Evolutionary conservation across 2,888 invertebrate species (phyloP).

Genomic region (Papilio gigon): DNA sequence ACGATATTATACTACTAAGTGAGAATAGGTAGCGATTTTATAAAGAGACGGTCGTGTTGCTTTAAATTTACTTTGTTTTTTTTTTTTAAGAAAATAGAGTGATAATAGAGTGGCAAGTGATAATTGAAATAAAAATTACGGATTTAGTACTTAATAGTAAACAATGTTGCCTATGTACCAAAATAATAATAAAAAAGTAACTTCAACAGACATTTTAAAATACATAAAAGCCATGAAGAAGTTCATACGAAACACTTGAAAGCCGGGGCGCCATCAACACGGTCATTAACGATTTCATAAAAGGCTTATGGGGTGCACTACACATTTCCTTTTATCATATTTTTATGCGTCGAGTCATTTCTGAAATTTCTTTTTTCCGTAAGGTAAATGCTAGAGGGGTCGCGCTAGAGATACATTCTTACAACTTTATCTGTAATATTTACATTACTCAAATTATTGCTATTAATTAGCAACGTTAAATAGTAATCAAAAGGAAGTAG

Average conservation of each 20-base stretch:
- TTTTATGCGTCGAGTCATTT: constrained; percentile 72
- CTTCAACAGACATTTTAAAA: constrained; percentile 41
- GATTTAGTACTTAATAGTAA: not conserved
- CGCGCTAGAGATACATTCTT: not conserved
- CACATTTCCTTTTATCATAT: constrained; percentile 70
- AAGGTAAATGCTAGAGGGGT: constrained; percentile 50
- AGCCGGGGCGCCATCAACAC: constrained; percentile 64
- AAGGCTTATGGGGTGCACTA: constrained; percentile 73
- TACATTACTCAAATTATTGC: not conserved
- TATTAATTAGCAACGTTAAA: not conserved
- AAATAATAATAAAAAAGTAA: constrained; percentile 15
- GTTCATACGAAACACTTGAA: constrained; percentile 60
- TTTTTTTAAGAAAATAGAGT: no score
- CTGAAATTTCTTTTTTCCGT: constrained; percentile 62
- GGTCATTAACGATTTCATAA: constrained; percentile 79
- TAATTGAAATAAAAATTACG: not conserved
- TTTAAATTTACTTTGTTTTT: constrained; percentile 1
- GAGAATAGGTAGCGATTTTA: not conserved
- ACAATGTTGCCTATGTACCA: not conserved
- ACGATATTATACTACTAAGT: constrained; percentile 28
- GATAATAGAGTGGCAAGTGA: no score
- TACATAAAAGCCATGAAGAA: constrained; percentile 55
- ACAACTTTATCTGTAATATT: constrained; percentile 10
- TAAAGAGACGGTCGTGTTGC: not conserved
- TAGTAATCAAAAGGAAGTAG: not conserved